Percentiles rank a stretch among this genome's conserved stretches.
These are phyloP conservation scores for Synodontis membranacea DNA, from an alignment of 2,113 vertebrate species.

Conservation along the genomic window DNA sequence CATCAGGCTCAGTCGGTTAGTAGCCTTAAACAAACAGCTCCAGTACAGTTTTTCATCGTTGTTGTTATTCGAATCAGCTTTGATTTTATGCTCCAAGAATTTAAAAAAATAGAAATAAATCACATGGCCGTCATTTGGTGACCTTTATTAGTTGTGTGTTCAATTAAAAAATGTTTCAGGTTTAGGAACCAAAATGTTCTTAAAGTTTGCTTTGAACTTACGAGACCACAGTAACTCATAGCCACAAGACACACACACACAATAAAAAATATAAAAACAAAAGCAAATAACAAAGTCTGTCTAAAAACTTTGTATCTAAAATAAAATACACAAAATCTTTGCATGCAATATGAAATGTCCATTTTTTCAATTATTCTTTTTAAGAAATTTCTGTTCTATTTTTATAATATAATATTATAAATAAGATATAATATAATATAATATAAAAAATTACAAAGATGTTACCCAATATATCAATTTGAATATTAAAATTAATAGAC, in stretches of 20 bases:
- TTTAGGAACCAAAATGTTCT: neutral
- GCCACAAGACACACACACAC: neutral
- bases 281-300: neutral
- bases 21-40: neutral
- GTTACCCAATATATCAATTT: neutral
- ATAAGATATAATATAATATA: neutral
- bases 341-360: neutral
- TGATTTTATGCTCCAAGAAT: neutral
- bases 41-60: neutral
- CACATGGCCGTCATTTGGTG: too few relatives aligned
- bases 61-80: neutral
- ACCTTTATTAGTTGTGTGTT: too few relatives aligned
- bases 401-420: neutral
- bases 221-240: neutral
- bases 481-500: neutral
- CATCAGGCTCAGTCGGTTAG: neutral
- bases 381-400: neutral
- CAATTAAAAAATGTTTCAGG: neutral
- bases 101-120: too few relatives aligned
- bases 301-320: neutral
- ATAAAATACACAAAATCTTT: neutral
- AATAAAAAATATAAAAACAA: neutral
- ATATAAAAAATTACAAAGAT: neutral
- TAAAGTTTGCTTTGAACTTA: neutral
- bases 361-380: neutral